A percentile compares a stretch with the other conserved stretches of the same genome.
phyloP scores from a whole-genome alignment of 2,113 vertebrate species.

The Corythoichthys haematopterus region DNA sequence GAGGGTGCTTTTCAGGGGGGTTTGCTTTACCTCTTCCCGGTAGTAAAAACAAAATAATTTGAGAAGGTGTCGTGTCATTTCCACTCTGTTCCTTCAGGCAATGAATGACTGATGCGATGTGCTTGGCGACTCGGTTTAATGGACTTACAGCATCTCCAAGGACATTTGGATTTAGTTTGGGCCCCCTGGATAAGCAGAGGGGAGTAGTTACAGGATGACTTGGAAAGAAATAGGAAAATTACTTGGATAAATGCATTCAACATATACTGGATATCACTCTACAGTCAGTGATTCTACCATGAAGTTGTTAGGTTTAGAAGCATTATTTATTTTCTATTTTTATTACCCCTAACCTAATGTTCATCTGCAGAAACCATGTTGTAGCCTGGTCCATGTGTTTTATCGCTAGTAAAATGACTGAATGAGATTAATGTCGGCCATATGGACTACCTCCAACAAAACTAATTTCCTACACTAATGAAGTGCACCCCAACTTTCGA shows the following conservation, averaged over 20 bases:
- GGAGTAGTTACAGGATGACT: constrained; percentile 2
- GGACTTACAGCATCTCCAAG: constrained; percentile 24
- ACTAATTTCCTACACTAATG: constrained; percentile 7
- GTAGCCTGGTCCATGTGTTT: constrained; percentile 4
- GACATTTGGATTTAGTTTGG: constrained; percentile 32
- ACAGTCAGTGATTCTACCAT: too few relatives aligned
- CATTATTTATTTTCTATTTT: background rate
- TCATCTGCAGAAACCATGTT: background rate
- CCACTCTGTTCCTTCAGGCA: constrained; percentile 29
- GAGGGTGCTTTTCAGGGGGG: background rate
- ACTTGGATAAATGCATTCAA: background rate
- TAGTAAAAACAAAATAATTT: constrained; percentile 2
- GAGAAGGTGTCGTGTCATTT: constrained; percentile 18
- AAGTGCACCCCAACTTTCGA: constrained; percentile 16
- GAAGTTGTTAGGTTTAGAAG: background rate
- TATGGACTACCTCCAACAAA: constrained; percentile 15
- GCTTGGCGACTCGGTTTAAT: constrained; percentile 39
- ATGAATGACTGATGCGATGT: constrained; percentile 30
- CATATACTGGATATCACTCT: background rate
- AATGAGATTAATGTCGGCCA: constrained; percentile 14
- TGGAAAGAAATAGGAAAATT: constrained; percentile 3
- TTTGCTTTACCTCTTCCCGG: background rate
- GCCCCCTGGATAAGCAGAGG: constrained; percentile 22
- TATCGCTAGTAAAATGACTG: constrained; percentile 14
- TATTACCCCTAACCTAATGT: background rate